Evolutionary conservation across 2,797 vertebrate species (phyloP), one percentile per base, ranked within the genome.

Genomic region (Poeciliopsis turneri): DNA sequence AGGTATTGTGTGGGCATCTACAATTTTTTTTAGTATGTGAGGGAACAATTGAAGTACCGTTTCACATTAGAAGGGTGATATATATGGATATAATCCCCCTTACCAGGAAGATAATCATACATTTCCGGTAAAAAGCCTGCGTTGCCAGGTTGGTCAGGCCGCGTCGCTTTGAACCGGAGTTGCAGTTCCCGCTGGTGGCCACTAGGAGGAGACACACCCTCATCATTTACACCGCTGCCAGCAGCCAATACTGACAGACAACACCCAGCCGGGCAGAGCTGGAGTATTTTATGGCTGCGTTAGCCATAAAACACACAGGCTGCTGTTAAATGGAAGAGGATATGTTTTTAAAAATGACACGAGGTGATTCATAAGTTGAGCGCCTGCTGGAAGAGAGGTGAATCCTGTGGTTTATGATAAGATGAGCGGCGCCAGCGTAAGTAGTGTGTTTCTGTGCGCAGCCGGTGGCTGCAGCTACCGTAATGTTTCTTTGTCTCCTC

Each of bases 371-470:
- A 3, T 66, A 28, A 33, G 25, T 80, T 89, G 83, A 47, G 18
- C 71, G 45, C 41, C 28, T 2, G 70, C 23, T 73, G 74, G 78
- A 51, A 33, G 82, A 9, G 79, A 43, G 82, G 76, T 77, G 70
- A 15, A 25, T 13, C 73, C 76, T 75, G 64, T 47, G 2, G 15
- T 71, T 78, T 49, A 70, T 33, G 43, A 2, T 77, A 89, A 83
- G 88, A 95, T 95, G 94, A 94, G 84, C 88, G 81, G 78, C 41
- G 78, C 74, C 78, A 81, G 82, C 43, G 94, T 94, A 82, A 94
- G 94, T 90, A 47, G 43, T 45, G 59, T 57, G 68, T 59, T 12
- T 72, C 20, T 39, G 46, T 33, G 46, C 13, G 45, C 49, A 33
- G 59, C 20, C 39, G 59, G 55, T 57, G 53, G 5, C 7, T 57